Conservation (phyloP, 2,888 invertebrate species). For the Leptinotarsa haldemani region DNA sequence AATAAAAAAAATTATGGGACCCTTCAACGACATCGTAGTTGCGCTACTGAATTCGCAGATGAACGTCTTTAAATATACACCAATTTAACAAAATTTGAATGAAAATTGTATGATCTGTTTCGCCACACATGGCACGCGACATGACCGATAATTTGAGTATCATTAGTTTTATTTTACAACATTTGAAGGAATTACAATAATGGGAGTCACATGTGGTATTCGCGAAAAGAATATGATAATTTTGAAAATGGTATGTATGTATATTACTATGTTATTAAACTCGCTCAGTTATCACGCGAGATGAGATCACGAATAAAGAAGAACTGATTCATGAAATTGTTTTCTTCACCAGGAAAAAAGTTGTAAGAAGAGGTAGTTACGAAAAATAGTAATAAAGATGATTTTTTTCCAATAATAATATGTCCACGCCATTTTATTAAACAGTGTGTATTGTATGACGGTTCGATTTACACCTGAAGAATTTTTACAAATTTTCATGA, state of each 20-base stretch:
- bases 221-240: slow-evolving; percentile 29
- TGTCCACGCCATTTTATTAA: no score
- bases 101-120: slow-evolving; percentile 33
- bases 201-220: slow-evolving; percentile 43
- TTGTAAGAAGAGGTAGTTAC: no score
- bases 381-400: no score
- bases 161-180: slow-evolving; percentile 37
- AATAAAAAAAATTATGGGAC: no score
- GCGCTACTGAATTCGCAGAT: not conserved
- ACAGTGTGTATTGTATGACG: no score
- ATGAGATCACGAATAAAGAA: no score
- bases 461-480: no score
- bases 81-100: slow-evolving; percentile 7
- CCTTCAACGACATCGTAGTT: not conserved
- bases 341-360: no score
- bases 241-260: slow-evolving; percentile 17
- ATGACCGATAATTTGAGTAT: slow-evolving; percentile 14
- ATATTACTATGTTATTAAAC: not conserved
- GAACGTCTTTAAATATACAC: not conserved
- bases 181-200: slow-evolving; percentile 42
- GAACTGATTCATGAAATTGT: no score
- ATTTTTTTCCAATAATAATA: no score
- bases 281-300: not conserved
- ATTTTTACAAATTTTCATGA: no score
- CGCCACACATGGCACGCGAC: slow-evolving; percentile 41